Base-by-base conservation (phyloP, 2,797 vertebrate species). In the Gymnopithys bicolor region DNA sequence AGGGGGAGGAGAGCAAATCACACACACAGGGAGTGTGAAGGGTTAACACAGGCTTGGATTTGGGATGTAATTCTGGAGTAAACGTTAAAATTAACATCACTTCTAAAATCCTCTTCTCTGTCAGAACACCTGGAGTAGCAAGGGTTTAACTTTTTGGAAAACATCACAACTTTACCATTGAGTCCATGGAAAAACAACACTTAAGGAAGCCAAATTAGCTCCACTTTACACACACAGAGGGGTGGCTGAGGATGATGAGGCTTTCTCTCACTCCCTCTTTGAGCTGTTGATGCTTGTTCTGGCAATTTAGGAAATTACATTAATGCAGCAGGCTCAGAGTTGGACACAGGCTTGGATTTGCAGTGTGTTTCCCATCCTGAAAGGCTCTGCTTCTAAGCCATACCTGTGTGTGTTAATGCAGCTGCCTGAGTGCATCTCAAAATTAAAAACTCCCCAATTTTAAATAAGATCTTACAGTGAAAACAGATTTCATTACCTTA, bases 11-110 rank as follows among this genome's bases (percentile, higher is more conserved):
- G 32, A 85, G 43, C 15, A 13, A 23, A 19, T 69, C 46, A 48
- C 35, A 25, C 8, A 32, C 1, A 7, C 18, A 43, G 3, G 58
- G 69, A 68, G 15, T 14, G 7, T 0, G 0, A 7, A 23, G 43
- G 14, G 35, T 33, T 85, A 67, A 23, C 32, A 21, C 9, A 78
- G 43, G 21, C 52, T 83, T 71, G 25, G n/a, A 12, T 74, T 79
- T 56, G 66, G 19, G 9, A 5, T 48, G 5, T 33, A 23, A 27
- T 74, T 83, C n/a, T 68, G 37, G 41, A 79, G 14, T 78, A 75
- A 33, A 3, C 22, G 10, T 79, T 69, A 17, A 4, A 76, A 43
- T 43, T 43, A 43, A 49, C 5, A 17, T 23, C 1, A 30, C 28
- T 80, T 79, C 52, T 55, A 43, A 67, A 82, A 46, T 73, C 43